phyloP scores from a whole-genome alignment of 2,113 vertebrate genomes.

The Oreochromis spilurus region DNA sequence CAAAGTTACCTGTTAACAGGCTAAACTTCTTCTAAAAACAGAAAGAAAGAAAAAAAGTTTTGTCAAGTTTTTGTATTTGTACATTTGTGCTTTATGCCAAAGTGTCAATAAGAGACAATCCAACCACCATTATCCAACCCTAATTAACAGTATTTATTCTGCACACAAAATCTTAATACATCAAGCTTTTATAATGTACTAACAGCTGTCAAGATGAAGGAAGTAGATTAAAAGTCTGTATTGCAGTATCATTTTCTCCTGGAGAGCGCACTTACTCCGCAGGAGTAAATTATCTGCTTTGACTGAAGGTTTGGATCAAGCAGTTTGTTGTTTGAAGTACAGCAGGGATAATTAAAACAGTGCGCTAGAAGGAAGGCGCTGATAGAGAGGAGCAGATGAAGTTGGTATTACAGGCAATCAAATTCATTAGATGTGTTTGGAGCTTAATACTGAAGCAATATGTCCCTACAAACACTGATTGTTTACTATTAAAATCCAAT shows the following conservation, averaged over 20 bases:
- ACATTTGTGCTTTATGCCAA: neutral
- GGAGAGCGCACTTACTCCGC: neutral
- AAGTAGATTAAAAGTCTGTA: neutral
- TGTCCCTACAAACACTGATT: neutral
- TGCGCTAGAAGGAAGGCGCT: neutral
- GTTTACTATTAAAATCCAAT: neutral
- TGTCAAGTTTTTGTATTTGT: neutral
- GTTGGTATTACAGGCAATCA: neutral
- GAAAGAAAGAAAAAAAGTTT: neutral
- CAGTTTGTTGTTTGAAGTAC: constrained; percentile 11
- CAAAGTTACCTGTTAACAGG: neutral
- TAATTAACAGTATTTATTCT: neutral
- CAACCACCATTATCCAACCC: neutral
- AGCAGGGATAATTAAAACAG: constrained; percentile 22
- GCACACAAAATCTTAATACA: neutral
- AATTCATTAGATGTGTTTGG: constrained; percentile 6
- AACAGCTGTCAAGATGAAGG: neutral
- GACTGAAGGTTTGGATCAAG: neutral
- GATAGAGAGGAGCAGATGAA: neutral
- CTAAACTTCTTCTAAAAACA: neutral
- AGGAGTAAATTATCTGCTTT: neutral
- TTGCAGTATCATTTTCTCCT: neutral
- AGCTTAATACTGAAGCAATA: neutral
- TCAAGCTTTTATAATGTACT: neutral
- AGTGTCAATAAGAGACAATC: too few species aligned